Percentiles rank a stretch among this genome's conserved stretches.
These are phyloP conservation scores for Glaucidium brasilianum DNA, from an alignment of 2,113 vertebrate species.

Conservation along the genomic window DNA sequence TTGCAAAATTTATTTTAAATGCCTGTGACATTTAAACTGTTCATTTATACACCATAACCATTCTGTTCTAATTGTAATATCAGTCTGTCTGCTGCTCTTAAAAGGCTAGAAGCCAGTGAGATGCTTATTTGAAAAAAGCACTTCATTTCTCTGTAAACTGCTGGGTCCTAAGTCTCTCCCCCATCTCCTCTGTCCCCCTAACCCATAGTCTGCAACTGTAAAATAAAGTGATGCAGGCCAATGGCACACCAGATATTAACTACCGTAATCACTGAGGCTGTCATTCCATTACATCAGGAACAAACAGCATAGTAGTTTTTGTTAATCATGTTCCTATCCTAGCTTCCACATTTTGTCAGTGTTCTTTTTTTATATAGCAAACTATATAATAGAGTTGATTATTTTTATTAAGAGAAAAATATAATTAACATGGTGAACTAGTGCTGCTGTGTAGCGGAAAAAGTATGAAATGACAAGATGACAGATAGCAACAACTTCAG, in stretches of 20 bases:
- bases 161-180: not conserved
- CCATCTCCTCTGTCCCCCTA: not conserved
- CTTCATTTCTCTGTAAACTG: conserved; percentile 41
- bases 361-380: not conserved
- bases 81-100: conserved; percentile 48
- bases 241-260: not conserved
- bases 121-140: conserved; percentile 47
- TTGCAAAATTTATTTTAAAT: conserved; percentile 63
- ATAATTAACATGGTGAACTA: not conserved
- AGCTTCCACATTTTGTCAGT: not conserved
- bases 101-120: conserved; percentile 63
- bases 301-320: not conserved
- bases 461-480: not conserved
- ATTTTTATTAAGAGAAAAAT: not conserved
- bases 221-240: not conserved
- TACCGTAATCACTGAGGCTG: not conserved
- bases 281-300: not conserved
- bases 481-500: not conserved
- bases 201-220: not conserved
- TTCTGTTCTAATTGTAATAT: conserved; percentile 42
- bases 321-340: not conserved
- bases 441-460: not conserved
- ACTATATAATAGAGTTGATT: not conserved
- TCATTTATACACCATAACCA: conserved; percentile 59
- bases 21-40: conserved; percentile 66